Evolutionary conservation across 2,888 invertebrate species (phyloP), one percentile per base, ranked within the genome.

Genomic region (Altica lythri): DNA sequence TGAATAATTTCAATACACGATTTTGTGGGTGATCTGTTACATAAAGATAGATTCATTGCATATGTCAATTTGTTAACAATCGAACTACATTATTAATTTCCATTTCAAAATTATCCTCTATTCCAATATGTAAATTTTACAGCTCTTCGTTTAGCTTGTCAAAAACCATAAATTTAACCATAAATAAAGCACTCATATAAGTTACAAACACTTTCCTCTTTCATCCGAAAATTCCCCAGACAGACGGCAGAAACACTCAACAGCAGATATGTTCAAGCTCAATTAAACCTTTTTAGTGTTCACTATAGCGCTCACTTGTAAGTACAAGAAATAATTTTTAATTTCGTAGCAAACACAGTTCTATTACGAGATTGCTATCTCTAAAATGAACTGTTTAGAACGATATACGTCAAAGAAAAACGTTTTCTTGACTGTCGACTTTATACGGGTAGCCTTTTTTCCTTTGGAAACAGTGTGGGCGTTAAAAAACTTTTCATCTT

Each of bases 281-380:
- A 57, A 60, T 60, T 57, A 47, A 53, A 43, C 50, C 48, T 59
- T 56, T 52, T 58, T 19, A 40, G 51, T 52, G 58, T 46, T 60
- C 46, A 50, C 37, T 51, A 52, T 37, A 34, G 56, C 59, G 50
- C 55, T 60, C 54, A 53, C 59, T 55, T 46, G 57, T 52, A 48
- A 55, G 40, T 52, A 56, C 54, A 55, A 50, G 50, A 53, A 53
- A 57, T 53, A 56, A 57, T 61, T 63, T 64, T 60, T 58, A 55
- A 63, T 59, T 61, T 60, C 48, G 40, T 47, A 47, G 51, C 52
- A 59, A 54, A 59, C 53, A 52, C 46, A 42, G 14, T 43, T 50
- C 44, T 48, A 30, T 48, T 38, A 48, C n/a, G 17, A 38, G 47
- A 52, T 52, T 32, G 38, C 45, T 38, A 45, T 38, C 45, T 52